phyloP scores from a whole-genome alignment of 2,888 invertebrate species.

The Ellobium chinense region DNA sequence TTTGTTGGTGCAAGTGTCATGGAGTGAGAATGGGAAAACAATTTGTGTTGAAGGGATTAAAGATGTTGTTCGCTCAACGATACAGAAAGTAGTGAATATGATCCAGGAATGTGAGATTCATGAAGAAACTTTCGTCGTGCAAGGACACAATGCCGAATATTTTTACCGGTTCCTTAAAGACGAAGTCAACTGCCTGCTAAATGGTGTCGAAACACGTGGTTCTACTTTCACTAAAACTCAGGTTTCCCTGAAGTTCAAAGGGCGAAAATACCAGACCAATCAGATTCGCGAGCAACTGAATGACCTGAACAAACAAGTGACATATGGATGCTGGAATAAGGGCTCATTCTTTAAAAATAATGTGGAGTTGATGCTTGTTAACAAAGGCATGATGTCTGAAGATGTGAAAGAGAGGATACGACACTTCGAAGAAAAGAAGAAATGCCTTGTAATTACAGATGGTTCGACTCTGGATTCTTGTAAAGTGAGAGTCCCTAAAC shows the following conservation, averaged over 20 bases:
- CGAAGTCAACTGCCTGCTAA: not conserved
- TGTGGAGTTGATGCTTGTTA: conserved; percentile 13
- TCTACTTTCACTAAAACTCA: not conserved
- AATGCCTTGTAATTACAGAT: conserved; percentile 1
- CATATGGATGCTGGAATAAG: not conserved
- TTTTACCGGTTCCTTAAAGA: not conserved
- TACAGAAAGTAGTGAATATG: no score
- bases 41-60: conserved; percentile 21
- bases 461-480: not conserved
- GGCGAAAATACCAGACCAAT: no score
- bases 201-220: not conserved
- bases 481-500: not conserved
- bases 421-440: not conserved
- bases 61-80: no score
- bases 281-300: not conserved
- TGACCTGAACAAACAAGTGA: not conserved
- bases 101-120: not conserved
- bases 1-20: conserved; percentile 5
- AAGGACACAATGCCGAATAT: not conserved
- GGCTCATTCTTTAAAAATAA: conserved; percentile 4
- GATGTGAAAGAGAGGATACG: conserved; percentile 3
- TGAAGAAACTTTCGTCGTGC: conserved; percentile 16
- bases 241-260: not conserved
- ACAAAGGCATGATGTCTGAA: not conserved
- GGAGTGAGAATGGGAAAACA: not conserved